Evolutionary conservation across 2,888 invertebrate species (phyloP), one percentile per base, ranked within the genome.

Genomic region (Barypeithes pellucidus): DNA sequence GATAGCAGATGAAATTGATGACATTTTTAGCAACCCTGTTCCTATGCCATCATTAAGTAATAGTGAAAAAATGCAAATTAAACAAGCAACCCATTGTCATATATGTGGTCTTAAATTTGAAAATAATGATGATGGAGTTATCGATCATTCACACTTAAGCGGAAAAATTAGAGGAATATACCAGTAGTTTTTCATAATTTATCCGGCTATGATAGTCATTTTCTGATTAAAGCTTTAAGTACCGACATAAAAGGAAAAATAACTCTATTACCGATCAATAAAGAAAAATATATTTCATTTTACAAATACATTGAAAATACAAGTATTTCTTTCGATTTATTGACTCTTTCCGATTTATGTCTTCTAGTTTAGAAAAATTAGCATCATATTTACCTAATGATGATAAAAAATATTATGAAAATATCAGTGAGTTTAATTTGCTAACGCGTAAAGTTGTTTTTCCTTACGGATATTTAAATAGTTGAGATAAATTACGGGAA

Each of bases 251-350:
- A 59, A 36, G 59, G 9, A 12, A 20, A 14, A 33, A 33, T 18
- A 18, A 14, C 59, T 59, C 11, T 43, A 43, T 16, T 43, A 8
- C 43, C 43, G 3, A 7, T 43, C n/a, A 43, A 43, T 16, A 43
- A 43, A 7, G 43, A 43, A 57, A 68, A 75, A 76, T 79, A 76
- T 67, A 79, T 78, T 47, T 78, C 75, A 22, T 79, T 79, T 57
- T 75, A 70, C 2, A 79, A 79, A 75, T 63, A 76, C 33, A 12
- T 77, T 24, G 45, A 68, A 36, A 62, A 67, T 22, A 77, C 70
- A 7, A 29, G 50, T 4, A 52, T 79, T 14, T 43, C 54, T n/a
- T 78, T 33, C 61, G 33, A 33, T 57, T 57, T 14, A 12, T 57
- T n/a, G 57, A 57, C 14, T 57, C 57, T 2, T 57, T 57, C 16